Conservation (phyloP, 2,888 invertebrate species). For the Cerceris rybyensis region DNA sequence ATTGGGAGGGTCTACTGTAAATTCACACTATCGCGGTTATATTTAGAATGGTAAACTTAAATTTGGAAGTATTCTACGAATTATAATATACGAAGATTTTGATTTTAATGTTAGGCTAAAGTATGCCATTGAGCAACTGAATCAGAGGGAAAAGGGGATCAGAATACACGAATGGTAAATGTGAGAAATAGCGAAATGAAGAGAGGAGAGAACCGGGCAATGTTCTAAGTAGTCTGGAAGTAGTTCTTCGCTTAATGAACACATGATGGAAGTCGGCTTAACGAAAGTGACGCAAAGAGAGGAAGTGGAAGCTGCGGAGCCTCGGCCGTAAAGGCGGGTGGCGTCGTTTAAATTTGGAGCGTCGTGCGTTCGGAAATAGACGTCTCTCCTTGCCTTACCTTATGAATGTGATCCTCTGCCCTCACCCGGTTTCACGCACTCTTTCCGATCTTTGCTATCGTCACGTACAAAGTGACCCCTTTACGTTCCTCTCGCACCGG, state of each 20-base stretch:
- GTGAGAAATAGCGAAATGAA: background rate
- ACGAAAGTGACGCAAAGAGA: conserved; percentile 60
- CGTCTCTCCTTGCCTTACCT: conserved; percentile 66
- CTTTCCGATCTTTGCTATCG: conserved; percentile 37
- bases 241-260: conserved; percentile 45
- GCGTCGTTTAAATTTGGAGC: conserved; percentile 76
- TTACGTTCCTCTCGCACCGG: conserved; percentile 21
- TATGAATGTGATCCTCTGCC: conserved; percentile 44
- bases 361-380: conserved; percentile 70
- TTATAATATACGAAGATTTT: background rate
- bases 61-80: background rate
- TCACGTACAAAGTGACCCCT: conserved; percentile 24
- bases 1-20: too few species aligned
- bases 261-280: conserved; percentile 38
- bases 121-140: background rate
- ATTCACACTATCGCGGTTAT: too few species aligned
- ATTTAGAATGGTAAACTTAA: too few species aligned
- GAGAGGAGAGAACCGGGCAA: background rate
- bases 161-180: background rate
- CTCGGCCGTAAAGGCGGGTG: conserved; percentile 65
- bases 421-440: conserved; percentile 29
- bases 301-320: conserved; percentile 42
- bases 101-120: background rate
- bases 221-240: background rate
- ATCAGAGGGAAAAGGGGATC: background rate